These are phyloP conservation scores for Athetis lepigone DNA, from an alignment of 2,888 invertebrate genomes.

Conservation along the genomic window DNA sequence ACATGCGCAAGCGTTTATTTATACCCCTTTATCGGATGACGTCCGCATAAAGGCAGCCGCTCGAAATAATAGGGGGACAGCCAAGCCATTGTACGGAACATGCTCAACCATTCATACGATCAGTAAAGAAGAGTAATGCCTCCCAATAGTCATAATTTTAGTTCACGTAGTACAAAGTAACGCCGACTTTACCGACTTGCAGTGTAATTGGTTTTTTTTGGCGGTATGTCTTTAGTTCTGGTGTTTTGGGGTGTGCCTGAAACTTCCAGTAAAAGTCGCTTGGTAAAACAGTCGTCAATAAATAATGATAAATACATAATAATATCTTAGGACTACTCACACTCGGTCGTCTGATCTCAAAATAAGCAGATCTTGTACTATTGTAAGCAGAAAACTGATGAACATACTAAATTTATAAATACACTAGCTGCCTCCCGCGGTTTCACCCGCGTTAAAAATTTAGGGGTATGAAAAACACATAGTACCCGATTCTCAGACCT, in stretches of 20 bases:
- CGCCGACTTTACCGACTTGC: slow-evolving; percentile 59
- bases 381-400: no score
- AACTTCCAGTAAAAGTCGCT: slow-evolving; percentile 6
- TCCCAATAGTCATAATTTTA: slow-evolving; percentile 79
- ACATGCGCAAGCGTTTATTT: slow-evolving; percentile 80
- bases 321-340: no score
- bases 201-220: slow-evolving; percentile 59
- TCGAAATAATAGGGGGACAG: slow-evolving; percentile 84
- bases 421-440: no score
- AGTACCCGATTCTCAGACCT: no score
- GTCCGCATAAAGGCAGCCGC: slow-evolving; percentile 79
- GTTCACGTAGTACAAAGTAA: slow-evolving; percentile 64
- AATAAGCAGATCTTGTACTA: no score
- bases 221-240: slow-evolving; percentile 29
- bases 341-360: no score
- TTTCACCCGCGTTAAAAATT: no score
- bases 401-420: no score
- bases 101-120: slow-evolving; percentile 81
- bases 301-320: no score
- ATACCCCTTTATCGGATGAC: slow-evolving; percentile 80
- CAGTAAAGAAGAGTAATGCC: slow-evolving; percentile 79
- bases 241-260: slow-evolving; percentile 28
- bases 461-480: no score
- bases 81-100: slow-evolving; percentile 77
- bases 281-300: no score